phyloP scores from a whole-genome alignment of 2,113 vertebrate genomes.

The Xiphophorus hellerii region DNA sequence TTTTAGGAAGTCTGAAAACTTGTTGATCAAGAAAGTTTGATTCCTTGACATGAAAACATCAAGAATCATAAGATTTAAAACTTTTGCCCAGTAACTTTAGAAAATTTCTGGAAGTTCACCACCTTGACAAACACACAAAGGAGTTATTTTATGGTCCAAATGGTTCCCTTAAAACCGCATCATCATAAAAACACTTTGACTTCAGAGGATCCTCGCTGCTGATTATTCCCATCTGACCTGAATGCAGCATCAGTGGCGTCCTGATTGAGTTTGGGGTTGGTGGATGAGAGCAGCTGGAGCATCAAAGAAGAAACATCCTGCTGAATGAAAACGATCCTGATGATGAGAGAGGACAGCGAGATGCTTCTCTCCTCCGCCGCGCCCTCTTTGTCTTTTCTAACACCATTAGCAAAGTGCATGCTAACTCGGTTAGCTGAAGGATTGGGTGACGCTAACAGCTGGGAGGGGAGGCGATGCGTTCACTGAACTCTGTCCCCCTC shows the following conservation, averaged over 20 bases:
- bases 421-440: conserved; percentile 68
- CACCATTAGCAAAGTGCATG: conserved; percentile 68
- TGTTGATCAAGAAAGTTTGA: background rate
- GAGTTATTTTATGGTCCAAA: background rate
- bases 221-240: conserved; percentile 49
- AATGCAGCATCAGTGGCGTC: conserved; percentile 42
- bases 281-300: conserved; percentile 27
- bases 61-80: background rate
- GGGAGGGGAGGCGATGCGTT: conserved; percentile 46
- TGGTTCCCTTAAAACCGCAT: background rate
- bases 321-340: conserved; percentile 19
- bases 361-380: conserved; percentile 40
- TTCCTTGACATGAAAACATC: background rate
- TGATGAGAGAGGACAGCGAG: conserved; percentile 17
- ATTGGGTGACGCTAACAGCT: conserved; percentile 58
- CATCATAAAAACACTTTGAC: conserved; percentile 2
- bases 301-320: conserved; percentile 17
- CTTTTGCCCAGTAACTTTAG: background rate
- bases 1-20: no score
- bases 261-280: conserved; percentile 49
- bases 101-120: background rate
- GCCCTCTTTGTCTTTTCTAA: conserved; percentile 54
- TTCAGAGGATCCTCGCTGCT: conserved; percentile 14
- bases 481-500: conserved; percentile 43
- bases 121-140: background rate